Percentiles rank a stretch among this genome's conserved stretches.
phyloP scores from a whole-genome alignment of 2,797 vertebrate species.

The Philypnodon macrostomus region DNA sequence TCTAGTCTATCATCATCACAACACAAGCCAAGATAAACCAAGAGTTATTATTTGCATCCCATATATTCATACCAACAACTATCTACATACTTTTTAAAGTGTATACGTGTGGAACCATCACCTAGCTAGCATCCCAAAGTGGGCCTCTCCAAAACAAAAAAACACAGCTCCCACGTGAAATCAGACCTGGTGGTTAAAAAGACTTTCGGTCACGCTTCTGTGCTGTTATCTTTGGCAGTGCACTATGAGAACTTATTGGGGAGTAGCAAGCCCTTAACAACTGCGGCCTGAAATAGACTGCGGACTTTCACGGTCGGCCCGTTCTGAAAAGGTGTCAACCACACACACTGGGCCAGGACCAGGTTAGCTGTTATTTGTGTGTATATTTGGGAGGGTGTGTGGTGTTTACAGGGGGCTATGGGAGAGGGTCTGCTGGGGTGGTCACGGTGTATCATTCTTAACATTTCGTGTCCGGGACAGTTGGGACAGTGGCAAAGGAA shows the following conservation, averaged over 20 bases:
- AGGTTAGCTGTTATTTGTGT: constrained; percentile 36
- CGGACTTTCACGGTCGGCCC: constrained; percentile 55
- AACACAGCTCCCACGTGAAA: constrained; percentile 41
- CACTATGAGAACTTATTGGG: constrained; percentile 64
- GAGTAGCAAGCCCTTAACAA: constrained; percentile 62
- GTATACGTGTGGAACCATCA: neutral
- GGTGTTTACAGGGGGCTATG: constrained; percentile 24
- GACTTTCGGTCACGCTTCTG: constrained; percentile 50
- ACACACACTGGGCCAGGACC: constrained; percentile 41
- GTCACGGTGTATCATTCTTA: constrained; percentile 45
- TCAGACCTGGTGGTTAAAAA: constrained; percentile 37
- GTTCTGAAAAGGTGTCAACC: constrained; percentile 67
- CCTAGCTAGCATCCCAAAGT: neutral
- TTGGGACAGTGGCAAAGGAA: constrained; percentile 56
- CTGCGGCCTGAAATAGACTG: constrained; percentile 65
- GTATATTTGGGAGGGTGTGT: constrained; percentile 29
- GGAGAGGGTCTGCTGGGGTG: neutral
- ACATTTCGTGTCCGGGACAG: constrained; percentile 58
- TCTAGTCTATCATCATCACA: constrained; percentile 27
- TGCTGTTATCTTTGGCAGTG: constrained; percentile 68
- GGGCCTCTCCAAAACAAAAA: constrained; percentile 15
- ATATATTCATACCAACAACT: too few species aligned
- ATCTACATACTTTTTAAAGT: constrained; percentile 33
- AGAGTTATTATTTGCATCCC: too few species aligned
- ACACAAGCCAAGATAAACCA: neutral